phyloP scores from a whole-genome alignment of 2,888 invertebrate genomes.

The Andrena dorsata region DNA sequence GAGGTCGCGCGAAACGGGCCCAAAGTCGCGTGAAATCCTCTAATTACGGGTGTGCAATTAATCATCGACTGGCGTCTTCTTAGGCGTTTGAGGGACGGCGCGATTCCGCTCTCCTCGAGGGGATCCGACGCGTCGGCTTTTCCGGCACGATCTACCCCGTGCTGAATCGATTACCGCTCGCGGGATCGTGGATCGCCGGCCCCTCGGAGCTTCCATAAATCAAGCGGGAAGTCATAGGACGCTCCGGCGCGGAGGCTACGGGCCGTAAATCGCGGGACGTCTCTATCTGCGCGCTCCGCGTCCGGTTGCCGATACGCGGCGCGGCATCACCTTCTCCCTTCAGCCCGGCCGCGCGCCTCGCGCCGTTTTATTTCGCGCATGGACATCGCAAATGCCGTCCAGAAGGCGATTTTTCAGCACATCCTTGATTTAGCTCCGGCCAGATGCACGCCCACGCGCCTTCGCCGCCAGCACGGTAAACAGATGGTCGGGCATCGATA shows the following conservation, averaged over 20 bases:
- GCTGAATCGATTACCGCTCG: conserved; percentile 67
- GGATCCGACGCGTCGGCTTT: conserved; percentile 57
- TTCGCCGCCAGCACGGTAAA: neutral
- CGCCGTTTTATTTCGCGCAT: conserved; percentile 31
- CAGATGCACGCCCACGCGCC: conserved; percentile 31
- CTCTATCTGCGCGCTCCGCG: conserved; percentile 61
- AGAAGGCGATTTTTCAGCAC: neutral
- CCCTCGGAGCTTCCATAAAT: conserved; percentile 65
- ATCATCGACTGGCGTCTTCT: conserved; percentile 46
- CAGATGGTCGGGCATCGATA: conserved; percentile 2
- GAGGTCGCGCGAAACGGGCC: neutral
- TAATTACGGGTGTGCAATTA: conserved; percentile 60
- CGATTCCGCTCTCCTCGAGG: conserved; percentile 45
- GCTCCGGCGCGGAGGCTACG: conserved; percentile 24
- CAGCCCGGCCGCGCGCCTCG: neutral
- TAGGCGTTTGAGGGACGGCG: neutral
- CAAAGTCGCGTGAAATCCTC: conserved; percentile 42
- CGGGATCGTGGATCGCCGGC: conserved; percentile 55
- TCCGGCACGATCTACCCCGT: conserved; percentile 67
- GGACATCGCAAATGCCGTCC: conserved; percentile 12
- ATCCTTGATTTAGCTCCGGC: conserved; percentile 24
- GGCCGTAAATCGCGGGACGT: conserved; percentile 70
- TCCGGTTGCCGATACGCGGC: conserved; percentile 31
- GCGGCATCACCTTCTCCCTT: conserved; percentile 30
- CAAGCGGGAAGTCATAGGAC: conserved; percentile 65